phyloP scores from a whole-genome alignment of 2,113 vertebrate genomes.

The Epinephelus cyanopodus region DNA sequence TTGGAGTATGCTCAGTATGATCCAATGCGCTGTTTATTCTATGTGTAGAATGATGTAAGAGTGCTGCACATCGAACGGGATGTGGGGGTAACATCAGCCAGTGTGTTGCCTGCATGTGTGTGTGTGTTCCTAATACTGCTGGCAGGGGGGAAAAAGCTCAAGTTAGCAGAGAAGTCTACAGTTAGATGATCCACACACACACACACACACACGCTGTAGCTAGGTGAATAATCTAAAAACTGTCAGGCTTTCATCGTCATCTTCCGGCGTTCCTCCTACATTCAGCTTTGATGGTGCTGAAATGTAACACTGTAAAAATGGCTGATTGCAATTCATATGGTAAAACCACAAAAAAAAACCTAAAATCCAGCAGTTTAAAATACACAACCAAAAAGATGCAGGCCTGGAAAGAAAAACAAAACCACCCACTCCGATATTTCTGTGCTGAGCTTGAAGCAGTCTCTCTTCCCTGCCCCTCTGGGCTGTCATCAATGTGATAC shows the following conservation, averaged over 20 bases:
- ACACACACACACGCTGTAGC: conserved; percentile 71
- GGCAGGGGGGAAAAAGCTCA: conserved; percentile 62
- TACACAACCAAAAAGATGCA: conserved; percentile 74
- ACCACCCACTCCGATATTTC: conserved; percentile 74
- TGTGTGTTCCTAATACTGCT: conserved; percentile 69
- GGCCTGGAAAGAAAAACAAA: conserved; percentile 61
- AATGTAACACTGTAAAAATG: conserved; percentile 66
- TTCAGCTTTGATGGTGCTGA: conserved; percentile 74
- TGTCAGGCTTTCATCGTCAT: conserved; percentile 78
- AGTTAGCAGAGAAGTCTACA: conserved; percentile 85
- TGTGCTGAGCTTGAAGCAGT: conserved; percentile 71
- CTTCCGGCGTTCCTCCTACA: conserved; percentile 43
- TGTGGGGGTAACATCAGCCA: conserved; percentile 47
- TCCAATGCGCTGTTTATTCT: conserved; percentile 75
- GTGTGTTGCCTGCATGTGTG: conserved; percentile 39
- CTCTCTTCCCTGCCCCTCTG: conserved; percentile 45
- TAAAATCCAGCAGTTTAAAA: conserved; percentile 66
- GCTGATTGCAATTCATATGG: conserved; percentile 70
- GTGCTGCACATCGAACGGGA: conserved; percentile 63
- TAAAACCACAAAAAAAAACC: conserved; percentile 47
- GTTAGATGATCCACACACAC: conserved; percentile 78
- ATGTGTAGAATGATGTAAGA: conserved; percentile 46
- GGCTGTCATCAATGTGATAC: conserved; percentile 48
- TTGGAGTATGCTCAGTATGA: conserved; percentile 57
- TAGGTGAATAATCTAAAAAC: conserved; percentile 81